Percentiles rank a stretch among this genome's conserved stretches.
These are phyloP conservation scores for Decapterus maruadsi DNA, from an alignment of 2,797 vertebrate species.

Conservation along the genomic window DNA sequence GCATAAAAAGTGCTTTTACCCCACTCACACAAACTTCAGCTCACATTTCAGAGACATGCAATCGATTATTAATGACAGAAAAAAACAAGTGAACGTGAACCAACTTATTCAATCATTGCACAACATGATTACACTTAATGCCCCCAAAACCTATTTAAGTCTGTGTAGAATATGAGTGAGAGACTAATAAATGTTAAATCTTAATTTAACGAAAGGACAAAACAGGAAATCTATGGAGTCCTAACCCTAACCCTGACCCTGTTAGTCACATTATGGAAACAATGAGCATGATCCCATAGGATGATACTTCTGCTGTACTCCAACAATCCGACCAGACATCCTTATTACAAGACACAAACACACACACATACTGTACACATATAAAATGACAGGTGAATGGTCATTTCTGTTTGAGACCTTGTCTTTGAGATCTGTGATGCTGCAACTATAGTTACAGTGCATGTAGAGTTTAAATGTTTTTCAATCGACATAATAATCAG, in stretches of 20 bases:
- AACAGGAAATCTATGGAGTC: not conserved
- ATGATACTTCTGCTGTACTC: not conserved
- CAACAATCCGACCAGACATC: not conserved
- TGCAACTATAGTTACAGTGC: not conserved
- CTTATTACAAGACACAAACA: not conserved
- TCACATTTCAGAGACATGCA: slow-evolving; percentile 43
- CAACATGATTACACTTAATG: slow-evolving; percentile 26
- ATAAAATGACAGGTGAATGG: slow-evolving; percentile 7
- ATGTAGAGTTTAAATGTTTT: not conserved
- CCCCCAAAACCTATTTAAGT: not conserved
- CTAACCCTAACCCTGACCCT: not conserved
- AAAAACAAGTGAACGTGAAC: slow-evolving; percentile 9
- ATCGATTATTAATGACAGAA: not conserved
- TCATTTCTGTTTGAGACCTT: slow-evolving; percentile 10
- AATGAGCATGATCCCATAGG: not conserved
- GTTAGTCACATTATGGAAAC: slow-evolving; percentile 7
- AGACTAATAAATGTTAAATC: not conserved
- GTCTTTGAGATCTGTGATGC: slow-evolving; percentile 8
- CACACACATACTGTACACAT: slow-evolving; percentile 1
- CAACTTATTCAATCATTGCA: slow-evolving; percentile 10
- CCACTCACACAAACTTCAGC: slow-evolving; percentile 13
- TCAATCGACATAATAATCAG: not conserved
- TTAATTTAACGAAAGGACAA: not conserved
- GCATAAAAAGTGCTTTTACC: slow-evolving; percentile 28
- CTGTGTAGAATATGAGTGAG: not conserved